Percentiles rank a stretch among this genome's conserved stretches.
phyloP scores from a whole-genome alignment of 92 coral and sea anemone species.

The Heliopora coerulea region DNA sequence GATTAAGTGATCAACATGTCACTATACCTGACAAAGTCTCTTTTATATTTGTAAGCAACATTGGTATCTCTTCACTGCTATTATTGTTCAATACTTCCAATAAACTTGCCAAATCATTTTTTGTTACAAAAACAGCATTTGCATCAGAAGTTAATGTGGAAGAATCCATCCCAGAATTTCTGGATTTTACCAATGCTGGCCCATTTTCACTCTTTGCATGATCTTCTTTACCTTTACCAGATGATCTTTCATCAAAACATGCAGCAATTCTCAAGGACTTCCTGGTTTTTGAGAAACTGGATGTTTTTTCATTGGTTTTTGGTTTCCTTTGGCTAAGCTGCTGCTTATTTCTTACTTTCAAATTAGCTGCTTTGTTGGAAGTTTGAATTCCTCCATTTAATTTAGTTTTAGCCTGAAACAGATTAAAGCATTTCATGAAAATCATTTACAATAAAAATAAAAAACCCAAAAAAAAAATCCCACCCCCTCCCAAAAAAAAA shows the following conservation, averaged over 20 bases:
- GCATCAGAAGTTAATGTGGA: not conserved
- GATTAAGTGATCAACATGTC: too few relatives aligned
- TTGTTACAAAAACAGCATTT: constrained; percentile 31
- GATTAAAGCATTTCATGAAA: not conserved
- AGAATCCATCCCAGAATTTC: not conserved
- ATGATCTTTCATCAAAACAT: constrained; percentile 1
- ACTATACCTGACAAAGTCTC: not conserved
- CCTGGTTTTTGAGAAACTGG: not conserved
- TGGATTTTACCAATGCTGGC: not conserved
- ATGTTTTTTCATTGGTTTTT: not conserved
- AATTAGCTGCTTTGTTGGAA: not conserved
- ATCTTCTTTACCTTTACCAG: not conserved
- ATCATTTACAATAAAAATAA: not conserved
- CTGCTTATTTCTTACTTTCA: not conserved
- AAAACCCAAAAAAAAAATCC: too few relatives aligned
- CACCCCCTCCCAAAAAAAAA: too few relatives aligned
- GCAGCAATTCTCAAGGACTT: not conserved
- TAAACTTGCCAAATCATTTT: constrained; percentile 30
- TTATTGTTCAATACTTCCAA: constrained; percentile 6
- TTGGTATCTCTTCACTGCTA: not conserved
- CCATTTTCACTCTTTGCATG: not conserved
- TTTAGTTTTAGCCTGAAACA: constrained; percentile 3
- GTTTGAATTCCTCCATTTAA: not conserved
- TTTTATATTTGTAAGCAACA: not conserved
- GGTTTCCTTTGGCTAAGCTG: not conserved